These are phyloP conservation scores for Gasterosteus aculeatus DNA, from an alignment of 2,113 vertebrate genomes.

Conservation along the genomic window DNA sequence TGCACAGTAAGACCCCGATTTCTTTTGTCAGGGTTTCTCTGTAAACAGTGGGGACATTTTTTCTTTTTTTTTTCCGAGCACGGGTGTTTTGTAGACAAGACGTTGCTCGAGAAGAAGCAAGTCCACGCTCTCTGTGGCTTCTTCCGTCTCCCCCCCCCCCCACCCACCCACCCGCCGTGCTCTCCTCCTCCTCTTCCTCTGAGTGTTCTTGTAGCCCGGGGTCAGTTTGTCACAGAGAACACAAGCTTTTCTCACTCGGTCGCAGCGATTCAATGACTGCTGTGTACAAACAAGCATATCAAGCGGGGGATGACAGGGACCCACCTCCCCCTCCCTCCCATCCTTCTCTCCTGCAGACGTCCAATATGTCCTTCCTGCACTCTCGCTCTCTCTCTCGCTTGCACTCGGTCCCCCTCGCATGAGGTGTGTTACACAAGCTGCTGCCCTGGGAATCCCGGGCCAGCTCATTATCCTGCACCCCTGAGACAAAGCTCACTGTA, in stretches of 20 bases:
- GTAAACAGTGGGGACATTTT: conserved; percentile 11
- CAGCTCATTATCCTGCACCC: conserved; percentile 75
- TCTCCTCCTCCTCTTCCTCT: conserved; percentile 63
- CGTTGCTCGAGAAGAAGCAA: neutral
- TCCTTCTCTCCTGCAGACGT: conserved; percentile 51
- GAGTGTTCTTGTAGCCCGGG: conserved; percentile 68
- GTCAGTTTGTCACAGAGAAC: conserved; percentile 78
- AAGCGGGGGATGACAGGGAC: conserved; percentile 68
- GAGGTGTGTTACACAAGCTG: conserved; percentile 75
- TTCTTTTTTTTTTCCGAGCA: conserved; percentile 14
- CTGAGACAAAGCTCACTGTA: conserved; percentile 70
- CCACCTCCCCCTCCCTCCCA: conserved; percentile 18
- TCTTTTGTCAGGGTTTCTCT: conserved; percentile 29
- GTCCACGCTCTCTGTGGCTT: neutral
- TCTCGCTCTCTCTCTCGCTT: conserved; percentile 1
- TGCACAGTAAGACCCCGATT: conserved; percentile 41
- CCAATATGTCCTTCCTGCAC: conserved; percentile 44
- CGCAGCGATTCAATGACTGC: conserved; percentile 72
- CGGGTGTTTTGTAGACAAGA: neutral
- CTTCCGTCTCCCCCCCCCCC: neutral
- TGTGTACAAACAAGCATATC: conserved; percentile 78
- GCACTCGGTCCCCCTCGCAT: conserved; percentile 38
- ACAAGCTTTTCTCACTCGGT: conserved; percentile 79
- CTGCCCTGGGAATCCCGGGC: conserved; percentile 73
- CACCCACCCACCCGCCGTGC: conserved; percentile 28